These are phyloP conservation scores for Heliconius hewitsoni DNA, from an alignment of 1,140 invertebrate genomes.

Conservation along the genomic window DNA sequence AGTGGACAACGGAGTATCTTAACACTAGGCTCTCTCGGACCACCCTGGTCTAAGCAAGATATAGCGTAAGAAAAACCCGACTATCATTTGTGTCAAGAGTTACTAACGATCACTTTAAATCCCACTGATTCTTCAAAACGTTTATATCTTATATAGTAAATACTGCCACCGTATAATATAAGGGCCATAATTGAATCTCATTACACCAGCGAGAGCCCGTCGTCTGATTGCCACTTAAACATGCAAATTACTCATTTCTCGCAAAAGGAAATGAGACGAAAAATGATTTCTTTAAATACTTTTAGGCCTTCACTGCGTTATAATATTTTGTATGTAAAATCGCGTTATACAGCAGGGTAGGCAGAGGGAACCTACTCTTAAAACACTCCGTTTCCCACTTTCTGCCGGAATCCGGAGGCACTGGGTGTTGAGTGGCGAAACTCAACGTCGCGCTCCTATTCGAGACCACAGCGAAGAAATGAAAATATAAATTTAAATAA, in stretches of 20 bases:
- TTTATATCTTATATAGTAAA: not conserved
- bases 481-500: no score
- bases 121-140: not conserved
- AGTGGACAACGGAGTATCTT: no score
- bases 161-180: not conserved
- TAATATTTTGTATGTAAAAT: not conserved
- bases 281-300: constrained; percentile 35
- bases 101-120: not conserved
- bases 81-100: not conserved
- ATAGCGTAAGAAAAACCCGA: not conserved
- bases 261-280: constrained; percentile 35
- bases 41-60: no score
- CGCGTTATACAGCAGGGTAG: no score
- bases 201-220: constrained; percentile 34
- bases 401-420: no score
- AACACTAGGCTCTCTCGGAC: no score
- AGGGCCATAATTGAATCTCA: constrained; percentile 28
- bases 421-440: no score
- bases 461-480: no score
- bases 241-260: constrained; percentile 47
- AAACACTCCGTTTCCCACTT: no score
- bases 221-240: constrained; percentile 45
- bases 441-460: no score
- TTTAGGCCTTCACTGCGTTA: not conserved
- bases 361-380: no score